Conservation (phyloP, 2,888 invertebrate species). For the Neria commutata region DNA sequence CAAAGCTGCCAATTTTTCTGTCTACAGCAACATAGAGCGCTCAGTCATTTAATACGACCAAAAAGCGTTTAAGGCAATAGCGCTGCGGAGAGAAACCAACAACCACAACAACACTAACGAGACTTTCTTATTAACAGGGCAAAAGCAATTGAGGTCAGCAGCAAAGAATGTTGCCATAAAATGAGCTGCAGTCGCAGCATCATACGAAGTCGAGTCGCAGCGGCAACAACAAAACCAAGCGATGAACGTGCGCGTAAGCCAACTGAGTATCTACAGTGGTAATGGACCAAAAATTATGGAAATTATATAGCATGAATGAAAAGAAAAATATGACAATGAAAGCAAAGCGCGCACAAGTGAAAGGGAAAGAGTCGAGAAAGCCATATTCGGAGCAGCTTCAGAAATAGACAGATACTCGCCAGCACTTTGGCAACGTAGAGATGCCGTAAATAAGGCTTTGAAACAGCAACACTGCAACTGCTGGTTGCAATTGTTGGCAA, state of each 20-base stretch:
- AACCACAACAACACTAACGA: conserved; percentile 7
- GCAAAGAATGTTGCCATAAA: conserved; percentile 54
- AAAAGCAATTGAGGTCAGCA: conserved; percentile 56
- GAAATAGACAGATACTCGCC: conserved; percentile 38
- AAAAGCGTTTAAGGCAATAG: conserved; percentile 19
- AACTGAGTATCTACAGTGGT: conserved; percentile 46
- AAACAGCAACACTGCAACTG: conserved; percentile 1
- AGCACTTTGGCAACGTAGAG: too few species aligned
- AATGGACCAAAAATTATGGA: conserved; percentile 36
- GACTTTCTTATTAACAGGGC: conserved; percentile 27
- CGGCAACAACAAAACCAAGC: background rate
- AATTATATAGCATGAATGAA: conserved; percentile 12
- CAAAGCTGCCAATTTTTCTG: conserved; percentile 49
- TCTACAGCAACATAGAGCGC: conserved; percentile 8
- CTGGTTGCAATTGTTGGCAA: background rate
- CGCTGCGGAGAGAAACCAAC: conserved; percentile 14
- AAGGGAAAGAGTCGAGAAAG: conserved; percentile 48
- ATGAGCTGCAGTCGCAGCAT: conserved; percentile 33
- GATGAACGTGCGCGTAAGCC: background rate
- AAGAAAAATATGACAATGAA: conserved; percentile 3
- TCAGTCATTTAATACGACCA: background rate
- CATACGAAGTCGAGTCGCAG: conserved; percentile 19
- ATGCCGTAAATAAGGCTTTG: background rate
- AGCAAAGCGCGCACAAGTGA: conserved; percentile 39
- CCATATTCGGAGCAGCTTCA: background rate